Evolutionary conservation across 1,140 invertebrate species (phyloP).

Genomic region (Penaeus japonicus): DNA sequence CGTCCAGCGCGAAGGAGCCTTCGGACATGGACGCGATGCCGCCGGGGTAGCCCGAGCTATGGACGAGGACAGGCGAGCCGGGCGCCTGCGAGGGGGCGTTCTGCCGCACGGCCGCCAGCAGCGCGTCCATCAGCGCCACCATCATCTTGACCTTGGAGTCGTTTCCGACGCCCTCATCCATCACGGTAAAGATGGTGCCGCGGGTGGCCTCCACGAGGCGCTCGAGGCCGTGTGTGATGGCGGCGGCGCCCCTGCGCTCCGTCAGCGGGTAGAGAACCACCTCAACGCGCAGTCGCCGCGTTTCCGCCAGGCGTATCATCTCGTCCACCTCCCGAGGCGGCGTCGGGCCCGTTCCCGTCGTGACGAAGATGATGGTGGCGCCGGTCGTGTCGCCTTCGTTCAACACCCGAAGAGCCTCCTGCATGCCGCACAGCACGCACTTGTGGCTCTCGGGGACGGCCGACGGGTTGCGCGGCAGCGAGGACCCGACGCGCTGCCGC

Average conservation of each 20-base stretch:
- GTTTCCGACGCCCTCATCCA: slow-evolving; percentile 67
- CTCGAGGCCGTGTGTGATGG: slow-evolving; percentile 46
- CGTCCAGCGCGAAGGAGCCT: slow-evolving; percentile 59
- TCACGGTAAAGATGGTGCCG: slow-evolving; percentile 67
- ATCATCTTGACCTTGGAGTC: slow-evolving; percentile 65
- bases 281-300: slow-evolving; percentile 30
- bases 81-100: slow-evolving; percentile 10
- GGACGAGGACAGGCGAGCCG: slow-evolving; percentile 41
- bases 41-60: slow-evolving; percentile 49
- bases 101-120: slow-evolving; percentile 32
- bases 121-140: slow-evolving; percentile 61
- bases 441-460: slow-evolving; percentile 51
- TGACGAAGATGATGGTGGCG: slow-evolving; percentile 52
- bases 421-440: slow-evolving; percentile 46
- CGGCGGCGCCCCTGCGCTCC: slow-evolving; percentile 43
- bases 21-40: slow-evolving; percentile 56
- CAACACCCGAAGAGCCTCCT: slow-evolving; percentile 39
- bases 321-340: slow-evolving; percentile 48
- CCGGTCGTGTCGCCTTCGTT: slow-evolving; percentile 17
- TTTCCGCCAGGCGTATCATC: slow-evolving; percentile 39
- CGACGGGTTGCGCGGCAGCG: slow-evolving; percentile 53
- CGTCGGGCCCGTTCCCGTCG: slow-evolving; percentile 39
- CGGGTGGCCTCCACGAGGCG: slow-evolving; percentile 29
- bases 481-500: slow-evolving; percentile 49
- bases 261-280: slow-evolving; percentile 53